phyloP scores from a whole-genome alignment of 2,797 vertebrate genomes.

The Eulemur albifrons region DNA sequence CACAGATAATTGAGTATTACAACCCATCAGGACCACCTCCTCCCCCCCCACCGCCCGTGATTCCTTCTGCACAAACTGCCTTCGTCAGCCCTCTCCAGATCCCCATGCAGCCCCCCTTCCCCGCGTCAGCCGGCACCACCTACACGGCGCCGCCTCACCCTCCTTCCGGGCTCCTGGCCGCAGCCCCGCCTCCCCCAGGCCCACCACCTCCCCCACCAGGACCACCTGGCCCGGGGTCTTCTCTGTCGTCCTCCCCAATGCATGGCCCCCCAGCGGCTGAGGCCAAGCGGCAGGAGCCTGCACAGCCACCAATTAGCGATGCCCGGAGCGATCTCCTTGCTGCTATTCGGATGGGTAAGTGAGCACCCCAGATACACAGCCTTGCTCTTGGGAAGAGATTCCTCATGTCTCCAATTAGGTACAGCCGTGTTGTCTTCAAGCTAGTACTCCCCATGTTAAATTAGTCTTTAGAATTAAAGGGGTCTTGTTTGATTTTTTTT shows the following conservation, averaged over 20 bases:
- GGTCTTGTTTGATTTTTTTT: background rate
- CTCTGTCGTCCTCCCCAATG: conserved; percentile 90
- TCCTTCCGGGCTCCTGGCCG: conserved; percentile 86
- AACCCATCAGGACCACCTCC: conserved; percentile 85
- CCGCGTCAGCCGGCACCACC: conserved; percentile 81
- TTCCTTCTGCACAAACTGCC: conserved; percentile 95
- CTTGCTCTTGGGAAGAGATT: background rate
- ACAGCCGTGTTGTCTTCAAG: background rate
- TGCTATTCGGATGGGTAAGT: conserved; percentile 97
- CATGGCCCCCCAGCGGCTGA: conserved; percentile 81
- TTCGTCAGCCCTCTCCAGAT: conserved; percentile 95
- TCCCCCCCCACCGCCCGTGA: conserved; percentile 87
- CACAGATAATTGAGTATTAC: conserved; percentile 89
- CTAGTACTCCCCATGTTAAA: rapidly evolving
- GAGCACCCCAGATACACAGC: rapidly evolving
- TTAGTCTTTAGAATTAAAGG: background rate
- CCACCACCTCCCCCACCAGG: conserved; percentile 91
- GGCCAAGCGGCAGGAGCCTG: conserved; percentile 81
- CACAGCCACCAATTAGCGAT: conserved; percentile 86
- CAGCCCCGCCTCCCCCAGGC: conserved; percentile 91
- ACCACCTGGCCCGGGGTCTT: conserved; percentile 85
- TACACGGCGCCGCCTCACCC: conserved; percentile 88
- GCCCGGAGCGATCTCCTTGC: conserved; percentile 96
- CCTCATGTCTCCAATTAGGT: background rate
- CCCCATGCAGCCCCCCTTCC: conserved; percentile 84